Evolutionary conservation across 2,888 invertebrate genomes (phyloP).

Genomic region (Pardosa pseudoannulata): DNA sequence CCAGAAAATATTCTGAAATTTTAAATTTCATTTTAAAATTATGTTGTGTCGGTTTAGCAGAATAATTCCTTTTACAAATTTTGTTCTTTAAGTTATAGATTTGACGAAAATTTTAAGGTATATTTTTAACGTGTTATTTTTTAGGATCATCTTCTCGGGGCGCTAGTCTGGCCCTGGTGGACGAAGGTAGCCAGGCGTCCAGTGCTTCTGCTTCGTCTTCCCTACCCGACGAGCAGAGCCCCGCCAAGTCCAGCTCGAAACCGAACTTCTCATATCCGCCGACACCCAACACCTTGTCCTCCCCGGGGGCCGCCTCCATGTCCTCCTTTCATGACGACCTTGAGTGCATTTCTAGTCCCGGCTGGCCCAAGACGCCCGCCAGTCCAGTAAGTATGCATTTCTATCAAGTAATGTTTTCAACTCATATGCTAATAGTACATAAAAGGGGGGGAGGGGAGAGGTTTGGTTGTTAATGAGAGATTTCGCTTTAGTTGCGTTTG

Average conservation of each 20-base stretch:
- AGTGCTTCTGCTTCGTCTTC: conserved; percentile 79
- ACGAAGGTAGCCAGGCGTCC: conserved; percentile 85
- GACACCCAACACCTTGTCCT: conserved; percentile 89
- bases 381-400: conserved; percentile 95
- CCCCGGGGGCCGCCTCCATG: conserved; percentile 89
- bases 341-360: conserved; percentile 82
- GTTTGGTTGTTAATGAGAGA: no score
- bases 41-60: no score
- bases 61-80: no score
- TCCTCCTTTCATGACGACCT: conserved; percentile 86
- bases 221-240: conserved; percentile 66
- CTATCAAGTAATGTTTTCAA: no score
- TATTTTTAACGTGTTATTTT: no score
- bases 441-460: no score
- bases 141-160: conserved; percentile 39
- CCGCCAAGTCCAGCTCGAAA: conserved; percentile 65
- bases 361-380: conserved; percentile 94
- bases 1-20: no score
- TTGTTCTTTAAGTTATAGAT: no score
- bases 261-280: conserved; percentile 83
- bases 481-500: no score
- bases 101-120: no score
- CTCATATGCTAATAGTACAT: no score
- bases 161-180: conserved; percentile 70
- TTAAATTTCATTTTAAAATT: no score